A percentile compares a stretch with the other conserved stretches of the same genome.
Conservation (phyloP, 2,888 invertebrate genomes). For the Sphaerophoria taeniata region DNA sequence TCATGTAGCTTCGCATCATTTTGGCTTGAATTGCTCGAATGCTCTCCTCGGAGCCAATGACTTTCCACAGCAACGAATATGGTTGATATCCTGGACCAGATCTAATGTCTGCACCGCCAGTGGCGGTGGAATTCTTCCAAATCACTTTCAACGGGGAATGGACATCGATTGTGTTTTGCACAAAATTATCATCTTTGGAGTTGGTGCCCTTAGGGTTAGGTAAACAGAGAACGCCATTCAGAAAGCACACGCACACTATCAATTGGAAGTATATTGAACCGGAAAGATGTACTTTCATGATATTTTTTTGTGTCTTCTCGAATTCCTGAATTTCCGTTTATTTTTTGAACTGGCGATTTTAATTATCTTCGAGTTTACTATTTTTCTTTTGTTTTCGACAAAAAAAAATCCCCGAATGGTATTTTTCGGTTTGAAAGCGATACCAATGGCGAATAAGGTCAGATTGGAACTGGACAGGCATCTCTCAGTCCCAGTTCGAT, state of each 20-base stretch:
- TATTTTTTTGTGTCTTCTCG: constrained; percentile 1
- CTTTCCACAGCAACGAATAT: constrained; percentile 62
- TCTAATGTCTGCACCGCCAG: neutral
- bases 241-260: constrained; percentile 17
- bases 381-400: neutral
- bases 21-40: constrained; percentile 60
- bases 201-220: constrained; percentile 35
- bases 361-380: neutral
- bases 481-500: neutral
- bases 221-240: constrained; percentile 42
- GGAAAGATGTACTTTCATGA: constrained; percentile 50
- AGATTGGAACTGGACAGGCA: constrained; percentile 53
- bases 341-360: constrained; percentile 15
- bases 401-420: neutral
- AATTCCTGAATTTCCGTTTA: neutral
- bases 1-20: constrained; percentile 68
- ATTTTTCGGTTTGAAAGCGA: constrained; percentile 5
- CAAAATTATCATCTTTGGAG: constrained; percentile 12
- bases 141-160: constrained; percentile 18
- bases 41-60: constrained; percentile 51
- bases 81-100: constrained; percentile 13
- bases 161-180: neutral
- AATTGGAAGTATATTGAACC: constrained; percentile 9
- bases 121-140: constrained; percentile 12
- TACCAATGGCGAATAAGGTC: constrained; percentile 63